Evolutionary conservation across 2,113 vertebrate genomes (phyloP).

Genomic region (Epinephelus lanceolatus): DNA sequence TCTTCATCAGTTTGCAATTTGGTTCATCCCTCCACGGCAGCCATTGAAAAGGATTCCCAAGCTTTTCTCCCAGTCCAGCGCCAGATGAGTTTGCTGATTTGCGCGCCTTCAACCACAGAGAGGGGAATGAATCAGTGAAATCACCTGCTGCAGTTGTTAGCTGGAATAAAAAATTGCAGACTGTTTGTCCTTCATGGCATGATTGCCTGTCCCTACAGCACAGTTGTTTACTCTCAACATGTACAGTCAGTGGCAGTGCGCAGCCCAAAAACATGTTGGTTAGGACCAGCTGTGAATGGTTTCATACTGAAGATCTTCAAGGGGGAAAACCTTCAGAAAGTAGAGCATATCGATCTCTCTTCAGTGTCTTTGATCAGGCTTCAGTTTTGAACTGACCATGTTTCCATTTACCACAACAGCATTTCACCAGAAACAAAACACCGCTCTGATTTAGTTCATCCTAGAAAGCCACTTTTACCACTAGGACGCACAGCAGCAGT

Average conservation of each 20-base stretch:
- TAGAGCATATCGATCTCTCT: not conserved
- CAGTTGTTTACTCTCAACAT: conserved; percentile 8
- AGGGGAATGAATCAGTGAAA: conserved; percentile 49
- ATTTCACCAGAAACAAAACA: not conserved
- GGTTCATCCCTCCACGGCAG: not conserved
- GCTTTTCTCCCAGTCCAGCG: not conserved
- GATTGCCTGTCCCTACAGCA: conserved; percentile 30
- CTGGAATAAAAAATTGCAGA: conserved; percentile 1
- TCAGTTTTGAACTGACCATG: too few relatives aligned
- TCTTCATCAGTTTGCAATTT: conserved; percentile 27
- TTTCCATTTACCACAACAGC: not conserved
- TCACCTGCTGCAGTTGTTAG: conserved; percentile 17
- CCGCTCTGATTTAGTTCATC: not conserved
- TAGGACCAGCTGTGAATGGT: not conserved
- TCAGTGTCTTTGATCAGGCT: not conserved
- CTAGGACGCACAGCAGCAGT: too few relatives aligned
- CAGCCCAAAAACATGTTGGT: not conserved
- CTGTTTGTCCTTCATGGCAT: not conserved
- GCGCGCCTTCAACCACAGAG: conserved; percentile 10
- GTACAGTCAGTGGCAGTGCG: not conserved
- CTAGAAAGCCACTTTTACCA: not conserved
- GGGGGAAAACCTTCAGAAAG: not conserved
- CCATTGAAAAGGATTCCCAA: not conserved
- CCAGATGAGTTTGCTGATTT: conserved; percentile 36
- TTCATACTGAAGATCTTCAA: not conserved